Percentiles rank a stretch among this genome's conserved stretches.
Evolutionary conservation across 2,888 invertebrate species (phyloP).

Genomic region (Eupsilia transversa): DNA sequence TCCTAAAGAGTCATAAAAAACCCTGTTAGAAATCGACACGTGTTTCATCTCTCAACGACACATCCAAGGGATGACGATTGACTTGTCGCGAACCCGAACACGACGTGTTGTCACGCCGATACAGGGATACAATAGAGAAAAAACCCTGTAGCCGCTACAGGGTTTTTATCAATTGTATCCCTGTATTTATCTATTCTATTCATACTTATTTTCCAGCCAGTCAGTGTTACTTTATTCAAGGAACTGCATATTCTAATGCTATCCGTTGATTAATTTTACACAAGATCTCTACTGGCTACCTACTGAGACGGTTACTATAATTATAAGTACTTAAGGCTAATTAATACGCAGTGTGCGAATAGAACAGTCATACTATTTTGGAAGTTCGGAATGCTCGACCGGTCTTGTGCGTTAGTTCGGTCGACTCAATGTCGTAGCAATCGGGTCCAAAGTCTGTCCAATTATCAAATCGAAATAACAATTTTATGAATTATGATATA

Average conservation of each 20-base stretch:
- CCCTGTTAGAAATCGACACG: too few relatives aligned
- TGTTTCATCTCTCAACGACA: too few relatives aligned
- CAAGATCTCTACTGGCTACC: conserved; percentile 14
- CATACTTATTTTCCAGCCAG: not conserved
- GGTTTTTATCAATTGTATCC: too few relatives aligned
- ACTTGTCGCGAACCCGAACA: too few relatives aligned
- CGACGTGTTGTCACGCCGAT: too few relatives aligned
- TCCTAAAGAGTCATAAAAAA: too few relatives aligned
- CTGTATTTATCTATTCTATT: too few relatives aligned
- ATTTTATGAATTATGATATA: conserved; percentile 5
- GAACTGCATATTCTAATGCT: not conserved
- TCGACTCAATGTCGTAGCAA: conserved; percentile 54
- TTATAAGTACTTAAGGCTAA: conserved; percentile 15
- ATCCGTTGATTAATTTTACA: not conserved
- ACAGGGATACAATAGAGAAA: too few relatives aligned
- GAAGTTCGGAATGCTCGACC: conserved; percentile 49
- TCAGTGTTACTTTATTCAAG: not conserved
- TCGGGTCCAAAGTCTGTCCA: conserved; percentile 28
- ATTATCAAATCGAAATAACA: conserved; percentile 23
- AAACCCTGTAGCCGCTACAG: too few relatives aligned
- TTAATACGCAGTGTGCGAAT: conserved; percentile 52
- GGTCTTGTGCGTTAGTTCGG: conserved; percentile 29
- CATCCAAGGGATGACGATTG: too few relatives aligned
- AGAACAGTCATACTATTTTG: conserved; percentile 49
- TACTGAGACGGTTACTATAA: not conserved